Conservation (phyloP, 2,113 vertebrate genomes). For the Formicarius rufipectus region DNA sequence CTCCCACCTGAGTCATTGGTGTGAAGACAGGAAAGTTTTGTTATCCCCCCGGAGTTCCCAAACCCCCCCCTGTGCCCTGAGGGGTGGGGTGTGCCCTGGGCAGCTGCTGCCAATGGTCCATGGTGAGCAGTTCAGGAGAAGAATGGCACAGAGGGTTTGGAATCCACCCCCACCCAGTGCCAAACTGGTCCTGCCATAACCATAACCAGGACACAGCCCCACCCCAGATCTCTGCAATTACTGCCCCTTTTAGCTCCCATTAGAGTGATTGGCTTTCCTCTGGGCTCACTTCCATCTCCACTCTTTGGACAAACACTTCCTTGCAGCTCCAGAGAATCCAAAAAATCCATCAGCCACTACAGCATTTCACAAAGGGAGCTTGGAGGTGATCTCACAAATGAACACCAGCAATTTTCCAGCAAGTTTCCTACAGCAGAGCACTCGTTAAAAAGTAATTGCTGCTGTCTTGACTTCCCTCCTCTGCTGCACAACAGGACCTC, state of each 20-base stretch:
- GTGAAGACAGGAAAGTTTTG: no score
- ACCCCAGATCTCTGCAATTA: background rate
- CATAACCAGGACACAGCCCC: no score
- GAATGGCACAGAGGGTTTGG: no score
- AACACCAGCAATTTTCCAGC: background rate
- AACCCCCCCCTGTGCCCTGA: no score
- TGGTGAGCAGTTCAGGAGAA: no score
- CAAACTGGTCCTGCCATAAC: no score
- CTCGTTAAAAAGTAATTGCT: background rate
- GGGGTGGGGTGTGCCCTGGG: no score
- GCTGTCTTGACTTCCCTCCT: background rate
- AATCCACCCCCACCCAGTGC: no score
- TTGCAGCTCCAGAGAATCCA: background rate
- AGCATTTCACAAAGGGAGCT: background rate
- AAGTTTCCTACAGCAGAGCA: background rate
- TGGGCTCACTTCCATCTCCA: background rate
- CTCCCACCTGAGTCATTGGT: no score
- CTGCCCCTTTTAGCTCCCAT: background rate
- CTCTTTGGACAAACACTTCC: background rate
- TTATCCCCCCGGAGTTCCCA: no score
- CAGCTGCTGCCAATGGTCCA: no score
- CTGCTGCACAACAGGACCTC: rapidly evolving
- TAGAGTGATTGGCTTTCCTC: background rate
- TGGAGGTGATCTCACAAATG: background rate
- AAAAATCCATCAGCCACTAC: background rate